Conservation (phyloP, 2,113 vertebrate genomes). For the Panurus biarmicus region DNA sequence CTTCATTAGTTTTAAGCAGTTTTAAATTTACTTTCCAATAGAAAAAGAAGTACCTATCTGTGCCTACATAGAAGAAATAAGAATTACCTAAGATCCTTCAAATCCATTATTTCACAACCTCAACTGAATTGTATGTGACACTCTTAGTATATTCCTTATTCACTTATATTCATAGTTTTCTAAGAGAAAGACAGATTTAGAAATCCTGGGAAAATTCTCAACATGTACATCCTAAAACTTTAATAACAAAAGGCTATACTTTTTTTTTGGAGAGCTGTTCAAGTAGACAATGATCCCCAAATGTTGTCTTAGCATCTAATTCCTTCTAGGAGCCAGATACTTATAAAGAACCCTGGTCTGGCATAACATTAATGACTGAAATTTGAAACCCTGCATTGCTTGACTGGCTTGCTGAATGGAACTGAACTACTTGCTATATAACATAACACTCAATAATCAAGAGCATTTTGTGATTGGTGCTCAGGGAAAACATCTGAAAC, state of each 20-base stretch:
- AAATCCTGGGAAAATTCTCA: neutral
- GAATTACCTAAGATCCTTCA: neutral
- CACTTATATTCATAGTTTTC: neutral
- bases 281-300: slow-evolving; percentile 48
- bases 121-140: neutral
- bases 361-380: slow-evolving; percentile 60
- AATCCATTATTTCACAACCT: neutral
- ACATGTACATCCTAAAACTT: neutral
- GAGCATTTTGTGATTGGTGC: slow-evolving; percentile 60
- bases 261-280: slow-evolving; percentile 15
- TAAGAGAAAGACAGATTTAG: neutral
- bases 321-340: slow-evolving; percentile 50
- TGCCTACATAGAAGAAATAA: neutral
- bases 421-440: slow-evolving; percentile 59
- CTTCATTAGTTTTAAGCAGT: neutral
- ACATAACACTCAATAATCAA: slow-evolving; percentile 64
- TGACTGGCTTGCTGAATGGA: slow-evolving; percentile 47
- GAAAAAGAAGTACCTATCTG: neutral
- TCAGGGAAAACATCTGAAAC: slow-evolving; percentile 62
- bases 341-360: slow-evolving; percentile 52
- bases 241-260: neutral
- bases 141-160: neutral
- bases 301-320: slow-evolving; percentile 58
- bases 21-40: neutral
- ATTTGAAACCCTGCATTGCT: slow-evolving; percentile 37